Percentiles rank a stretch among this genome's conserved stretches.
These are phyloP conservation scores for Fulica atra DNA, from an alignment of 2,113 vertebrate species.

Conservation along the genomic window DNA sequence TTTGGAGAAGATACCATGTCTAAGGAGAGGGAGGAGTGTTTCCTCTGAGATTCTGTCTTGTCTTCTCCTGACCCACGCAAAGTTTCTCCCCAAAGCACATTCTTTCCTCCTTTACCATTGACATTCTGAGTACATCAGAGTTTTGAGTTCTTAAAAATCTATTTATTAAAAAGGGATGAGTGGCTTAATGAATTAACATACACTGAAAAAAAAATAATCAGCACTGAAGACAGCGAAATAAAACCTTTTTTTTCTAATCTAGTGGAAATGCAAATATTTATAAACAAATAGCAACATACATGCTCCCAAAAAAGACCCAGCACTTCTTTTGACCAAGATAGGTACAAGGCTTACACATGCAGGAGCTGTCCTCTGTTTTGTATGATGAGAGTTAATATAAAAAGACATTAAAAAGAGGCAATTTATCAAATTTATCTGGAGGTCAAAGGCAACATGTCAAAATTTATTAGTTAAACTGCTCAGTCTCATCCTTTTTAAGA, in stretches of 20 bases:
- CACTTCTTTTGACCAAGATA: neutral
- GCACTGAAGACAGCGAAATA: neutral
- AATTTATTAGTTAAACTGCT: neutral
- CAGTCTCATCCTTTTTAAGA: neutral
- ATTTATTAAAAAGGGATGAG: neutral
- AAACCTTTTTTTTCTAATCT: neutral
- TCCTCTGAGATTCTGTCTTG: neutral
- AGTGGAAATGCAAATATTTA: neutral
- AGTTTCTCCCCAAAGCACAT: neutral
- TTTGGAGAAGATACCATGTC: neutral
- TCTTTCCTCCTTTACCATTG: neutral
- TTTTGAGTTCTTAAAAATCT: neutral
- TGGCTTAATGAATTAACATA: neutral
- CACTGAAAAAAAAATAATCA: neutral
- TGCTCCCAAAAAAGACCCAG: neutral
- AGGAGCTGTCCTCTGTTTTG: neutral
- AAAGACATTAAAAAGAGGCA: neutral
- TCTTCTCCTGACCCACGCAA: neutral
- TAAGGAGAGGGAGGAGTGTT: neutral
- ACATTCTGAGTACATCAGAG: neutral
- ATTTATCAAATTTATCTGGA: neutral
- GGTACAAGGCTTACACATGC: fast-evolving
- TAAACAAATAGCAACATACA: neutral
- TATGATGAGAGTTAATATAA: neutral
- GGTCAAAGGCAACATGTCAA: neutral